Evolutionary conservation across 2,888 invertebrate genomes (phyloP).

Genomic region (Beris morrisii): DNA sequence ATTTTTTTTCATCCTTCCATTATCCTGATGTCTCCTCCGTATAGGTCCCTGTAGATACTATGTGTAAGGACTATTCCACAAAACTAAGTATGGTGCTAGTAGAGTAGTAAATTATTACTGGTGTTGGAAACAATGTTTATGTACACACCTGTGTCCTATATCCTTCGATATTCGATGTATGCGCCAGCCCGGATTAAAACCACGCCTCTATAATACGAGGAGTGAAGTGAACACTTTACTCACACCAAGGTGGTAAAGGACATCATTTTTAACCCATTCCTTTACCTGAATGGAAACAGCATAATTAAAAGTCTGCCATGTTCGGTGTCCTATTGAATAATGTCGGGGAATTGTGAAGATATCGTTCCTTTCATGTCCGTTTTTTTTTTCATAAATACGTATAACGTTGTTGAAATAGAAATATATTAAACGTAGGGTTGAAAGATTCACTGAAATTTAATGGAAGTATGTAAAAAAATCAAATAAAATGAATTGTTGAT

Average conservation of each 20-base stretch:
- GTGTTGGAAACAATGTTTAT: conserved; percentile 36
- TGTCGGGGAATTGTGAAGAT: too few species aligned
- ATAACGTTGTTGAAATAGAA: too few species aligned
- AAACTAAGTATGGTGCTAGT: background rate
- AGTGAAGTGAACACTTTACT: background rate
- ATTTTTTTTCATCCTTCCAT: background rate
- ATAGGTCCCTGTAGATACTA: conserved; percentile 2
- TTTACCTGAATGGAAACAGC: conserved; percentile 30
- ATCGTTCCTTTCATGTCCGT: too few species aligned
- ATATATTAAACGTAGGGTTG: too few species aligned
- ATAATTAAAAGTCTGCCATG: conserved; percentile 37
- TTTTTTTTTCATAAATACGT: too few species aligned
- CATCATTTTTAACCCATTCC: conserved; percentile 28
- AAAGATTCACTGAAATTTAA: too few species aligned
- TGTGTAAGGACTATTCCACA: conserved; percentile 2
- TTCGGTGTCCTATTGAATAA: conserved; percentile 1
- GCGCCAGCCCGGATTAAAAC: conserved; percentile 29
- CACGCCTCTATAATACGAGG: conserved; percentile 32
- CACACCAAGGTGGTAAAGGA: conserved; percentile 8
- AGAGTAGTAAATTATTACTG: conserved; percentile 34
- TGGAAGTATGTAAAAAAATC: too few species aligned
- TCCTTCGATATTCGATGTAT: conserved; percentile 4
- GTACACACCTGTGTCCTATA: conserved; percentile 29
- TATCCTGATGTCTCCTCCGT: background rate
- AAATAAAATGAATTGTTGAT: too few species aligned